These are phyloP conservation scores for Agonopterix alstromeriana DNA, from an alignment of 2,888 invertebrate species.

Conservation along the genomic window DNA sequence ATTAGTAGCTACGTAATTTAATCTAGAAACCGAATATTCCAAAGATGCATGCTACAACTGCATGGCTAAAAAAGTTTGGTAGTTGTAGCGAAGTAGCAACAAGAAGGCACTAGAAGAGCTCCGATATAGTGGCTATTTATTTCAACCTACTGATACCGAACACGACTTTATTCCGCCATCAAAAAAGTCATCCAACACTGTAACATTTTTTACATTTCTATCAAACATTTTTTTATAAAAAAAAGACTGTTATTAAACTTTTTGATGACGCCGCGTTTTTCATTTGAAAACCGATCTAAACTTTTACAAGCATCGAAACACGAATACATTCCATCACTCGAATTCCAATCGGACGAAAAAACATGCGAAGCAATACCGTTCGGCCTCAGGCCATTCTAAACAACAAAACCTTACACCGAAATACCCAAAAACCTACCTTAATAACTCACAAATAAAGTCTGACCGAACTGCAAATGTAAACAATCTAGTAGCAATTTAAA, in stretches of 20 bases:
- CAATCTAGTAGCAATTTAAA: neutral
- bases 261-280: constrained; percentile 3
- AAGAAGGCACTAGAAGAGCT: too few species aligned
- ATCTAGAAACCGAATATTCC: too few species aligned
- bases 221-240: too few species aligned
- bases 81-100: too few species aligned
- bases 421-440: neutral
- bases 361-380: constrained; percentile 46
- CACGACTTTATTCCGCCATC: too few species aligned
- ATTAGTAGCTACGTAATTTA: too few species aligned
- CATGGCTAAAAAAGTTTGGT: too few species aligned
- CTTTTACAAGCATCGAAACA: constrained; percentile 28
- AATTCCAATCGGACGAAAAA: constrained; percentile 38
- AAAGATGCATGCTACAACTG: too few species aligned
- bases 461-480: neutral
- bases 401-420: constrained; percentile 7
- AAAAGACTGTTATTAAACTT: neutral
- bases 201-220: too few species aligned
- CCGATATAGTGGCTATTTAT: too few species aligned
- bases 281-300: constrained; percentile 12
- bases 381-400: constrained; percentile 43
- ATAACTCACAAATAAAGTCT: neutral
- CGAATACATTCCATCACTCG: constrained; percentile 39
- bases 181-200: too few species aligned
- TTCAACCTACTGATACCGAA: too few species aligned